Evolutionary conservation across 2,797 vertebrate genomes (phyloP).

Genomic region (Scarus forsteni): DNA sequence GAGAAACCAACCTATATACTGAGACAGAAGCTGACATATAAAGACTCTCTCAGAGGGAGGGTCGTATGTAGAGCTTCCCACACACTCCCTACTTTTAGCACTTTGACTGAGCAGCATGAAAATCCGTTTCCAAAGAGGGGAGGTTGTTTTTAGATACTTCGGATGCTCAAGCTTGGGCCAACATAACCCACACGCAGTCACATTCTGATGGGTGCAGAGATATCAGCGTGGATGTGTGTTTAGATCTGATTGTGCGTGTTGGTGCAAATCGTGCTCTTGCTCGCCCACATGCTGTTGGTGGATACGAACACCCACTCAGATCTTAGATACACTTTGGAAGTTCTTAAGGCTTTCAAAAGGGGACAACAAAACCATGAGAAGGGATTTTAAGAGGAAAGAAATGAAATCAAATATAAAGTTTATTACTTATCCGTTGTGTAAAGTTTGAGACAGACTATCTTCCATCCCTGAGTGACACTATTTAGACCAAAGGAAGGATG

Average conservation of each 20-base stretch:
- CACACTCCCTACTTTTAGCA: conserved; percentile 55
- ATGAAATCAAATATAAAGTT: neutral
- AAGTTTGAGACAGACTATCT: conserved; percentile 22
- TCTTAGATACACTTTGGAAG: conserved; percentile 18
- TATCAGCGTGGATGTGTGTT: conserved; percentile 31
- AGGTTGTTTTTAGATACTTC: conserved; percentile 51
- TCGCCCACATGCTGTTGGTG: conserved; percentile 35
- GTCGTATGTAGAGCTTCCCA: conserved; percentile 62
- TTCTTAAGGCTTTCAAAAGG: conserved; percentile 10
- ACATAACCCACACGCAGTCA: conserved; percentile 48
- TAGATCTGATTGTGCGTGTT: conserved; percentile 38
- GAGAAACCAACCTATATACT: conserved; percentile 31
- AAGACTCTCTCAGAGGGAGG: conserved; percentile 30
- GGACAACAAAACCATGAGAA: neutral
- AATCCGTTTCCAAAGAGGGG: conserved; percentile 53
- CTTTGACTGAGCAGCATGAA: conserved; percentile 51
- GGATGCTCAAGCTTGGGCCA: conserved; percentile 22
- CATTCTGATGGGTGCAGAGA: conserved; percentile 29
- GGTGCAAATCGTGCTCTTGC: conserved; percentile 7
- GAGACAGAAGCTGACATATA: conserved; percentile 33
- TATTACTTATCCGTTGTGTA: conserved; percentile 16
- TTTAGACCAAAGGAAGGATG: conserved; percentile 49
- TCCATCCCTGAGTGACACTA: conserved; percentile 44
- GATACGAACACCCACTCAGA: conserved; percentile 47
- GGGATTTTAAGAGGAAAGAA: neutral